Evolutionary conservation across 1,140 invertebrate species (phyloP), one percentile per base, ranked within the genome.

Genomic region (Tetramorium simillimum): DNA sequence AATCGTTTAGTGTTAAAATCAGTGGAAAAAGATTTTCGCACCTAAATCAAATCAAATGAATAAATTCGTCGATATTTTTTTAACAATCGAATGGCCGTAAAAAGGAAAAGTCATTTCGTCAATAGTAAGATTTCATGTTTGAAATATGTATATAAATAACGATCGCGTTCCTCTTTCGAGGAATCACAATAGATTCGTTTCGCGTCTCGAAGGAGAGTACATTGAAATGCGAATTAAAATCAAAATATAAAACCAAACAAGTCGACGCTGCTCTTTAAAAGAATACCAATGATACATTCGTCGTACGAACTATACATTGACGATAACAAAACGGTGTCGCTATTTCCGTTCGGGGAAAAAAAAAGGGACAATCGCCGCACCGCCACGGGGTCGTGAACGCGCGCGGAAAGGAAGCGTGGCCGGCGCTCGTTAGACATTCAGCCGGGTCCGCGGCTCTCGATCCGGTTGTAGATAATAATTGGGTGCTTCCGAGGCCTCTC

Each of bases 361-460:
- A 76, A 85, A 85, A 21, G n/a, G 28, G 24, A 40, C 80, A 60
- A 75, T 12, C 33, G 56, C 46, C 49, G 18, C 51, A 40, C 6
- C 28, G 81, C 43, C 21, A 46, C 72, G 46, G 70, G 72, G 70
- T 76, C 82, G 63, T 58, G 37, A 16, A 49, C 80, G 24, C 37
- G 63, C 60, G 56, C 60, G 65, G 70, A 46, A 75, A 72, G 63
- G 77, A 53, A 69, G 65, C 53, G 65, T 28, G 65, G 63, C 62
- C 65, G 24, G 67, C 40, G 67, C 78, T 80, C 72, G 49, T 85
- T 58, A 85, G 81, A 43, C 53, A 65, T 78, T 80, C 80, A 72
- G 58, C 67, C 62, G 69, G 60, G 24, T 65, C 53, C 49, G 24
- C 72, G 80, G 14, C 12, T 56, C 53, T 53, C 60, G 73, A 85